Evolutionary conservation across 2,113 vertebrate species (phyloP).

Genomic region (Excalfactoria chinensis): DNA sequence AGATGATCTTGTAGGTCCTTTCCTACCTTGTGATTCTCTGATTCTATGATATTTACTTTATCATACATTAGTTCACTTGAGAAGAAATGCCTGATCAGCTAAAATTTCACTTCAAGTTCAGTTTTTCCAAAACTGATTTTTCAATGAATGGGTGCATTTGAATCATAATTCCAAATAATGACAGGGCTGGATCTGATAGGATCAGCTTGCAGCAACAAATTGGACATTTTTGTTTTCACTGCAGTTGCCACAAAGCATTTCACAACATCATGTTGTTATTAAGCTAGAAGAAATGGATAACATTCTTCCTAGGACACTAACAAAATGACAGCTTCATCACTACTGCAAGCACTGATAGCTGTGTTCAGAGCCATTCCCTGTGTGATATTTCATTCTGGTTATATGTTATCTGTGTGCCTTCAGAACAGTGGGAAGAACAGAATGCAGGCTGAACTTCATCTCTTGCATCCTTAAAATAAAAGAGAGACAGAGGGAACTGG

Average conservation of each 20-base stretch:
- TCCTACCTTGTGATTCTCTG: not conserved
- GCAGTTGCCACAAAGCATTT: not conserved
- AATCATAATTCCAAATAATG: not conserved
- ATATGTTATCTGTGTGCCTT: not conserved
- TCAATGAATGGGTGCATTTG: not conserved
- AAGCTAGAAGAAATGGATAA: not conserved
- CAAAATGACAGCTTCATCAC: not conserved
- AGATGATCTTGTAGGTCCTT: too few species aligned
- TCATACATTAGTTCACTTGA: not conserved
- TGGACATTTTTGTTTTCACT: not conserved
- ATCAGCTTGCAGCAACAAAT: fast-evolving
- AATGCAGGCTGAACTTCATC: not conserved
- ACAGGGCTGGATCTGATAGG: not conserved
- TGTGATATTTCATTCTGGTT: not conserved
- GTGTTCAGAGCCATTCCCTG: not conserved
- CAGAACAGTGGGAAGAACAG: not conserved
- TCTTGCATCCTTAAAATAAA: not conserved
- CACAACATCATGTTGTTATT: not conserved
- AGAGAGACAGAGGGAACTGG: not conserved
- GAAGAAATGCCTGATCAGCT: not conserved
- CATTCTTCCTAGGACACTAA: not conserved
- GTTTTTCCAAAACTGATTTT: not conserved
- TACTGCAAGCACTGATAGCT: not conserved
- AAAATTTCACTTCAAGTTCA: not conserved
- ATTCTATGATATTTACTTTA: not conserved